Base-by-base conservation (phyloP, 1,140 invertebrate genomes). In the Venustaconcha ellipsiformis region DNA sequence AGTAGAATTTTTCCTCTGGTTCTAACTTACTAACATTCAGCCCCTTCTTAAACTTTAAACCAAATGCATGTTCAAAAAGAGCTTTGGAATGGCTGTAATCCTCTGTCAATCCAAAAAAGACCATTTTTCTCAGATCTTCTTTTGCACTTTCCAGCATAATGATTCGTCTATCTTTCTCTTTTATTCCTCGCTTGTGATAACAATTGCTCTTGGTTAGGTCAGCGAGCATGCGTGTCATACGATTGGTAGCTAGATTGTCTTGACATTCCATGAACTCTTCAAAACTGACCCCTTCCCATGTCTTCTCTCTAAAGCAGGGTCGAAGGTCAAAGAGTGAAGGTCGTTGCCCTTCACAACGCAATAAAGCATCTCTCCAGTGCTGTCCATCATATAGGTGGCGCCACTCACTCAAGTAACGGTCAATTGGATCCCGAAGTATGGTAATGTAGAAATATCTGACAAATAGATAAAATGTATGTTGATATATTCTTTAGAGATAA, bases 41-140 rank as follows among this genome's bases (percentile, higher is more conserved):
- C 4, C 65, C 57, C 18, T 18, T 70, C 13, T 60, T 63, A 55
- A 83, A 83, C 67, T 95, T 92, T 84, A 99, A 92, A 88, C 95
- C 95, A 88, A 99, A 99, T 30, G 95, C 97, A 90, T 96, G 94
- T 88, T 99, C 97, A 89, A 99, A 99, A 60, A 99, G 94, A 87
- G 97, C 96, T 88, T 99, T 97, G 30, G 95, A 95, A 79, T 96
- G 94, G 93, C 95, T 86, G 90, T 97, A 97, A 90, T 94, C 93
- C 90, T 99, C 97, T 23, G 96, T 98, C 71, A 99, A 92, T 74
- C 97, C 97, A 90, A 99, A 99, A 88, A 97, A 99, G 57, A 97
- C 95, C 95, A 99, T 97, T 65, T 94, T 94, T 75, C 94, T 94
- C 60, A 99, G 91, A 92, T 99, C 99, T 74, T 93, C 92, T 90